phyloP scores from a whole-genome alignment of 2,888 invertebrate species.

The Litoditis marina region DNA sequence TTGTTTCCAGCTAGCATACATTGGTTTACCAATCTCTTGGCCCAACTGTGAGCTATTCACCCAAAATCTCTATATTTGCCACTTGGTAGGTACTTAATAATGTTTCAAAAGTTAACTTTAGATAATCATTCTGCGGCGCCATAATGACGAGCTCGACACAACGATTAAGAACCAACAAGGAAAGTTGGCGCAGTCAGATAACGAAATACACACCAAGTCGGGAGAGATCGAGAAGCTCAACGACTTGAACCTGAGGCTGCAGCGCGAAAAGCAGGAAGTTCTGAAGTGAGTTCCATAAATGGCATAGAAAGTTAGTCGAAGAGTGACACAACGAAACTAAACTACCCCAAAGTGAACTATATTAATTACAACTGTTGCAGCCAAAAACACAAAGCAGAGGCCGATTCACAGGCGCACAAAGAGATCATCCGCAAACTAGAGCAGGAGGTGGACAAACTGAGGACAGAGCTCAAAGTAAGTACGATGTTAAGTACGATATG shows the following conservation, averaged over 20 bases:
- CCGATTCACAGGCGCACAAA: constrained; percentile 47
- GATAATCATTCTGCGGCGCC: constrained; percentile 54
- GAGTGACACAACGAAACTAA: no score
- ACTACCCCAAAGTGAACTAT: no score
- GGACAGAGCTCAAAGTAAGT: constrained; percentile 43
- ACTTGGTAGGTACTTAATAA: background rate
- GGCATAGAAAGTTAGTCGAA: no score
- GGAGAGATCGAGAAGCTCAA: constrained; percentile 57
- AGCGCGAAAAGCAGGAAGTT: constrained; percentile 58
- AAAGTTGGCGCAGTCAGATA: constrained; percentile 55
- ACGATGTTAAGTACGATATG: background rate
- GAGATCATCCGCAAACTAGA: constrained; percentile 58
- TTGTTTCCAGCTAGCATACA: no score
- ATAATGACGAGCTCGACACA: constrained; percentile 60
- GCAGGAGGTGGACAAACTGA: constrained; percentile 53
- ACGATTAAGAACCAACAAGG: constrained; percentile 59
- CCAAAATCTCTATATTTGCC: no score
- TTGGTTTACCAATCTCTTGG: no score
- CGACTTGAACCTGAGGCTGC: constrained; percentile 56
- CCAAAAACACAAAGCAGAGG: constrained; percentile 56
- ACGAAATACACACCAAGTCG: constrained; percentile 48
- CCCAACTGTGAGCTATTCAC: no score
- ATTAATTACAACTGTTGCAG: constrained; percentile 42
- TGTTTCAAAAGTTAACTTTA: constrained; percentile 10
- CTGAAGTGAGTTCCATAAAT: constrained; percentile 50